These are phyloP conservation scores for Centroberyx gerrardi DNA, from an alignment of 2,797 vertebrate genomes.

Conservation along the genomic window DNA sequence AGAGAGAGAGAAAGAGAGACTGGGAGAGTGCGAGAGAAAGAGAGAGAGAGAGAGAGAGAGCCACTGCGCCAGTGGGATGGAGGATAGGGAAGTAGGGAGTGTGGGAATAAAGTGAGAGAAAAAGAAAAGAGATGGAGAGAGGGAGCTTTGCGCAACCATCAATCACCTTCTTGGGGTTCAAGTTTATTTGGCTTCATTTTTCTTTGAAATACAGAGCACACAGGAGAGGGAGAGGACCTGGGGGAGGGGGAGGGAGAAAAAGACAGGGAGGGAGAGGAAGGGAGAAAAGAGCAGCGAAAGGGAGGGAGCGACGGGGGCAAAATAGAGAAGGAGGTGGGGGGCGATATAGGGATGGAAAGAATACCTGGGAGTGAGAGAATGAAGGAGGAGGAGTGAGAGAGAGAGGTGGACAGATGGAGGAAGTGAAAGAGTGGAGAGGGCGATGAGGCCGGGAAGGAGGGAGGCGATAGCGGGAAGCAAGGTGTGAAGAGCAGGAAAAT, in stretches of 20 bases:
- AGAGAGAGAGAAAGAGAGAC: constrained; percentile 21
- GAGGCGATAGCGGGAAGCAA: too few species aligned
- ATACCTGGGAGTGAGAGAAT: constrained; percentile 16
- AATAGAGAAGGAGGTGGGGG: not conserved
- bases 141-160: constrained; percentile 75
- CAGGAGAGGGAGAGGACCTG: constrained; percentile 39
- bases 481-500: not conserved
- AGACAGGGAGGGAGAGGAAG: constrained; percentile 4
- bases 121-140: constrained; percentile 59
- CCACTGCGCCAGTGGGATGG: constrained; percentile 49
- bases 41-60: constrained; percentile 34
- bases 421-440: constrained; percentile 1
- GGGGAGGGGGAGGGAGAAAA: constrained; percentile 6
- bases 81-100: constrained; percentile 55
- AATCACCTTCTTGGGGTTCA: constrained; percentile 78
- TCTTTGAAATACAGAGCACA: constrained; percentile 64
- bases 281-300: constrained; percentile 20
- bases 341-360: not conserved
- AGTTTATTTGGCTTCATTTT: constrained; percentile 82
- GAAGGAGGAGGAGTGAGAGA: not conserved
- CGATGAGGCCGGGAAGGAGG: too few species aligned
- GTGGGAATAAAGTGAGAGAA: constrained; percentile 66
- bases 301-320: constrained; percentile 8
- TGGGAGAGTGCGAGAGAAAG: constrained; percentile 18
- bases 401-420: not conserved